These are phyloP conservation scores for Elephantulus edwardii DNA, from an alignment of 2,113 vertebrate genomes.

Conservation along the genomic window DNA sequence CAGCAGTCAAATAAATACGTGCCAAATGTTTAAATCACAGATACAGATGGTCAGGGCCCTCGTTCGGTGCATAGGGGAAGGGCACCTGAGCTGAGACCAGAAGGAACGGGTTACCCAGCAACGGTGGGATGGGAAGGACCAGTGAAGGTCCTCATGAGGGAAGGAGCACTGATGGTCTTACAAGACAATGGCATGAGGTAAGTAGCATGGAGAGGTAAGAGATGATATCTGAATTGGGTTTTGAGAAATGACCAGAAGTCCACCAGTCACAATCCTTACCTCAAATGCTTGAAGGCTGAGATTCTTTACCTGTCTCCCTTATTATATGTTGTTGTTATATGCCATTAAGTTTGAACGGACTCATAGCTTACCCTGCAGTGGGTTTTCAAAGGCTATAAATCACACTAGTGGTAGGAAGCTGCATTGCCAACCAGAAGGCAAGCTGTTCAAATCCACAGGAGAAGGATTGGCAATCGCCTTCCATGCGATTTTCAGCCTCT, in stretches of 20 bases:
- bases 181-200: not conserved
- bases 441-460: too few species aligned
- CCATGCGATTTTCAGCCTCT: too few species aligned
- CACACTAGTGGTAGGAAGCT: too few species aligned
- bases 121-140: too few species aligned
- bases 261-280: not conserved
- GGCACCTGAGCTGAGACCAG: not conserved
- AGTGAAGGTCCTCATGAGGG: not conserved
- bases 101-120: not conserved
- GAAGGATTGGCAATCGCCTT: too few species aligned
- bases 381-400: too few species aligned
- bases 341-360: too few species aligned
- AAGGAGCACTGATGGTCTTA: fast-evolving
- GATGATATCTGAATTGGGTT: slow-evolving; percentile 7
- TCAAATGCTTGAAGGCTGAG: not conserved
- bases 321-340: too few species aligned
- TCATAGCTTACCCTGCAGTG: too few species aligned
- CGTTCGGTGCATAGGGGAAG: not conserved
- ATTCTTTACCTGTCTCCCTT: not conserved
- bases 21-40: not conserved
- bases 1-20: not conserved
- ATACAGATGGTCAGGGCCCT: not conserved
- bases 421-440: too few species aligned
- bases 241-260: slow-evolving; percentile 29
- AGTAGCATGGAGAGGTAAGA: not conserved